phyloP scores from a whole-genome alignment of 2,888 invertebrate species.

The Megalurothrips usitatus region DNA sequence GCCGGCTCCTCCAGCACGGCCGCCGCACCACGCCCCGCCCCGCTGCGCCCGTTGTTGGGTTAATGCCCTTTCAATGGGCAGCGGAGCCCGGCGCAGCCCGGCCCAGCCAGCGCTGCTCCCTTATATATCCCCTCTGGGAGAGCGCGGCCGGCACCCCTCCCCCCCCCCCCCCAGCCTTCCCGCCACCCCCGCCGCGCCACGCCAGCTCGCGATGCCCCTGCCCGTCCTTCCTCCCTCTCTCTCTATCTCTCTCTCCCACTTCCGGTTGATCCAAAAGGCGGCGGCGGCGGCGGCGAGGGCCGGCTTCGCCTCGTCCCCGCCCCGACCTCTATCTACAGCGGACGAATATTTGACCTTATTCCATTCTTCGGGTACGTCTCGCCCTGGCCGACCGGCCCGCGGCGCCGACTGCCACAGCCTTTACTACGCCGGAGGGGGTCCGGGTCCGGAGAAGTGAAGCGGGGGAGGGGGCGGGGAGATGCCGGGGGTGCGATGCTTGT shows the following conservation, averaged over 20 bases:
- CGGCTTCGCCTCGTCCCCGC: no score
- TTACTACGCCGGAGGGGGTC: no score
- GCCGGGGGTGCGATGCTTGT: background rate
- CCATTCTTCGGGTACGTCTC: background rate
- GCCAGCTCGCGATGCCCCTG: background rate
- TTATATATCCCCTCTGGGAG: conserved; percentile 11
- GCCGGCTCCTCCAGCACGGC: background rate
- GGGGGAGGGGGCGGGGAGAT: no score
- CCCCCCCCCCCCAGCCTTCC: background rate
- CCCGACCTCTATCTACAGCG: background rate
- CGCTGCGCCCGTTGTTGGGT: conserved; percentile 14
- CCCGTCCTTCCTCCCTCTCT: background rate
- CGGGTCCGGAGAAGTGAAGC: no score
- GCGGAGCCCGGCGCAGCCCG: no score
- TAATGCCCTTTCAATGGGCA: conserved; percentile 11
- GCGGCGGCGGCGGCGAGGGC: no score
- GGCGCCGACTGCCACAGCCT: no score
- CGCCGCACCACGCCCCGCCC: background rate
- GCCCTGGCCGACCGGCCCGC: background rate
- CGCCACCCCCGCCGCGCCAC: background rate
- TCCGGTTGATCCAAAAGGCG: background rate
- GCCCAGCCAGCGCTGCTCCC: background rate
- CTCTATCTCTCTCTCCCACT: background rate
- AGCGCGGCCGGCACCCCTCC: background rate
- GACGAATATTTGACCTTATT: conserved; percentile 23